These are phyloP conservation scores for Spea hammondii DNA, from an alignment of 2,797 vertebrate species.

Conservation along the genomic window DNA sequence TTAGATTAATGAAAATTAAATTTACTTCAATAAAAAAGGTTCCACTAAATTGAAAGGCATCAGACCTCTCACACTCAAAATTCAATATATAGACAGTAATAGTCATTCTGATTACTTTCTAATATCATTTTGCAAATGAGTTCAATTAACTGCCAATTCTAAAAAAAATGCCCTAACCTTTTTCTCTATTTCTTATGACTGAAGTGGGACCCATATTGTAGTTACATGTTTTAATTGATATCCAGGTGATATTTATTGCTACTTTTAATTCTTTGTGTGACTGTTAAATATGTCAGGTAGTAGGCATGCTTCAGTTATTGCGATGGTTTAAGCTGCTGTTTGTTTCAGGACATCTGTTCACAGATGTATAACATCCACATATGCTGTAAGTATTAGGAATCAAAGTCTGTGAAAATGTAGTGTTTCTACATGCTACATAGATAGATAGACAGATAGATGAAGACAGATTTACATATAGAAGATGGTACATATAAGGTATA, in stretches of 20 bases:
- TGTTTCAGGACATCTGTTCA: constrained; percentile 40
- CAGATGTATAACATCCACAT: constrained; percentile 29
- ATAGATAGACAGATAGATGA: too few species aligned
- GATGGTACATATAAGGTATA: too few species aligned
- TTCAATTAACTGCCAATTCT: constrained; percentile 33
- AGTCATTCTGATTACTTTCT: constrained; percentile 23
- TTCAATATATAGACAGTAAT: constrained; percentile 40
- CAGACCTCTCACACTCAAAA: constrained; percentile 29
- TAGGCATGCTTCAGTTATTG: constrained; percentile 31
- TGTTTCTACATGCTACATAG: too few species aligned
- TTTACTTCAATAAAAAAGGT: constrained; percentile 24
- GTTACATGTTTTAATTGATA: constrained; percentile 15
- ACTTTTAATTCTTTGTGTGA: constrained; percentile 17
- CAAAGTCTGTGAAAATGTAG: constrained; percentile 23
- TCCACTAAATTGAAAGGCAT: constrained; percentile 30
- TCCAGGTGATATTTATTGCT: constrained; percentile 23
- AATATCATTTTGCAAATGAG: constrained; percentile 17
- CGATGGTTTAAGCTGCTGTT: constrained; percentile 41
- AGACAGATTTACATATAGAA: too few species aligned
- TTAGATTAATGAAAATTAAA: constrained; percentile 43
- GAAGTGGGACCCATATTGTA: constrained; percentile 2
- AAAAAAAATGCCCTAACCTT: constrained; percentile 29
- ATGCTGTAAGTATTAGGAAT: constrained; percentile 23
- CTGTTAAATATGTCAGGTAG: constrained; percentile 20
- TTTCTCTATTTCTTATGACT: constrained; percentile 24